Conservation (phyloP, 2,888 invertebrate genomes). For the Diarsia rubi region DNA sequence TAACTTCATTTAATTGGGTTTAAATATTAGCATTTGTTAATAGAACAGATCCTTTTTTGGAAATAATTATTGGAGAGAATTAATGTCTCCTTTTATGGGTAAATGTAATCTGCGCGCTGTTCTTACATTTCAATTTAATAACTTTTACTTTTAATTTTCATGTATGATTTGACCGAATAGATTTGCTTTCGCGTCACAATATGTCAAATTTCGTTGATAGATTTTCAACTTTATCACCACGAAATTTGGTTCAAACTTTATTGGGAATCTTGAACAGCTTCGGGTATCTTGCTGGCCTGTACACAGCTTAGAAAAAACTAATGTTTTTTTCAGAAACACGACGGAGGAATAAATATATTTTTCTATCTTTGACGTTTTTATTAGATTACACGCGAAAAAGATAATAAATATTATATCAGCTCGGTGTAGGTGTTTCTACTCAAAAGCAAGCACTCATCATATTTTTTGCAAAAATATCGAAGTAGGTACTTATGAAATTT, state of each 20-base stretch:
- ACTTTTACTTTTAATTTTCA: conserved; percentile 45
- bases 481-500: too few relatives aligned
- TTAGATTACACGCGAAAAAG: conserved; percentile 1
- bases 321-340: not conserved
- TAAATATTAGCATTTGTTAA: conserved; percentile 63
- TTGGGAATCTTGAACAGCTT: too few relatives aligned
- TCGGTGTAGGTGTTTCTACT: not conserved
- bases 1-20: conserved; percentile 58
- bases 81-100: conserved; percentile 49
- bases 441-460: conserved; percentile 8
- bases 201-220: too few relatives aligned
- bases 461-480: not conserved
- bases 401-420: conserved; percentile 20
- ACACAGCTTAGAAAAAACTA: not conserved
- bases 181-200: too few relatives aligned
- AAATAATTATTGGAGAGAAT: conserved; percentile 45
- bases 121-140: conserved; percentile 13
- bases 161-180: conserved; percentile 1
- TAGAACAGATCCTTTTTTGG: conserved; percentile 50
- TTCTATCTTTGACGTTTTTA: conserved; percentile 5
- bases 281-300: too few relatives aligned
- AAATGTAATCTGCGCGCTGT: conserved; percentile 18
- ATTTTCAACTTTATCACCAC: too few relatives aligned
- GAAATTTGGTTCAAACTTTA: too few relatives aligned
- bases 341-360: not conserved